Conservation (phyloP, 1,140 invertebrate species). For the Saccostrea echinata region DNA sequence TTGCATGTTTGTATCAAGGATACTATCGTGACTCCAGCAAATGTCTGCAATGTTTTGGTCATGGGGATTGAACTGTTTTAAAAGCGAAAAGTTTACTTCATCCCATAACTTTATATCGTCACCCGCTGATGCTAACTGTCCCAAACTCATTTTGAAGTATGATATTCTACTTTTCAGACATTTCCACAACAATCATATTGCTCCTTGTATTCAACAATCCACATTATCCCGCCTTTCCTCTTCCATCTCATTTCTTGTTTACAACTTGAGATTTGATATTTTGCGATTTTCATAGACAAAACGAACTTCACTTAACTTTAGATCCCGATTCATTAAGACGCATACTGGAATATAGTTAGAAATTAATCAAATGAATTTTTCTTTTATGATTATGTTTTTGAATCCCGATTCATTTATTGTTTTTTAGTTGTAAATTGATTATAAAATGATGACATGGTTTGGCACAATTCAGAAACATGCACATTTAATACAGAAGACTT, state of each 20-base stretch:
- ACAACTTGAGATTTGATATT: neutral
- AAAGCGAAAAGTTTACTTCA: slow-evolving; percentile 61
- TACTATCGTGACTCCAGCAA: slow-evolving; percentile 76
- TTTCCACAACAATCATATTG: neutral
- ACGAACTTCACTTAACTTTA: neutral
- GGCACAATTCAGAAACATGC: too few relatives aligned
- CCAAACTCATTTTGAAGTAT: slow-evolving; percentile 54
- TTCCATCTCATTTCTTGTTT: slow-evolving; percentile 9
- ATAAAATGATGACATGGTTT: too few relatives aligned
- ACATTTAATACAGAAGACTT: too few relatives aligned
- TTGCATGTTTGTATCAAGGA: slow-evolving; percentile 61
- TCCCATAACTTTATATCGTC: slow-evolving; percentile 78
- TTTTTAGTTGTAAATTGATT: too few relatives aligned
- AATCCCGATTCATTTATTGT: neutral
- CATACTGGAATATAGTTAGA: too few relatives aligned
- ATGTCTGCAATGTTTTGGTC: slow-evolving; percentile 69
- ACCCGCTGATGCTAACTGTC: slow-evolving; percentile 73
- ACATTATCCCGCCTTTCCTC: slow-evolving; percentile 37
- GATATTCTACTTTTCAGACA: neutral
- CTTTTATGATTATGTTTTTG: too few relatives aligned
- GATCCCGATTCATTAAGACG: neutral
- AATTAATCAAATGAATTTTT: too few relatives aligned
- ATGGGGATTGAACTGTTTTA: slow-evolving; percentile 75
- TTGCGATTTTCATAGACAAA: slow-evolving; percentile 10
- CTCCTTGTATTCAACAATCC: neutral